These are phyloP conservation scores for Leucophenga montana DNA, from an alignment of 2,888 invertebrate genomes.

Conservation along the genomic window DNA sequence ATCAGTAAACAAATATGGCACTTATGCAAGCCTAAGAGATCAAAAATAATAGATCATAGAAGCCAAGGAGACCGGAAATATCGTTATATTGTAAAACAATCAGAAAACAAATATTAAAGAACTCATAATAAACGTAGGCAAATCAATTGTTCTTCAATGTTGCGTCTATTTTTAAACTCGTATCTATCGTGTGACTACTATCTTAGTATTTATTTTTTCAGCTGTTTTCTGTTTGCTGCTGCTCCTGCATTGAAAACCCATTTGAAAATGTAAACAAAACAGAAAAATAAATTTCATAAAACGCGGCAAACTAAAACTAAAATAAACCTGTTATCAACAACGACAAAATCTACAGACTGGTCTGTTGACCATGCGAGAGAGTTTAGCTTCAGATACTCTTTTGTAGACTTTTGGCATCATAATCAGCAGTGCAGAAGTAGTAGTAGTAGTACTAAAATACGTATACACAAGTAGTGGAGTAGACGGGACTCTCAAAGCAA, in stretches of 20 bases:
- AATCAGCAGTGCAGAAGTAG: not conserved
- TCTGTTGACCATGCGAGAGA: not conserved
- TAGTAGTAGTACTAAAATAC: too few species aligned
- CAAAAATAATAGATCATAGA: too few species aligned
- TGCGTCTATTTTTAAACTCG: not conserved
- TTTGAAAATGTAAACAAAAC: constrained; percentile 21
- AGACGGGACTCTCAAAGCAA: constrained; percentile 2
- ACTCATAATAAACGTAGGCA: too few species aligned
- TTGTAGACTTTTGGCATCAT: not conserved
- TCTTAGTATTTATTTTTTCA: not conserved
- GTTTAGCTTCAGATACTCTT: not conserved
- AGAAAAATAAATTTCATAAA: not conserved
- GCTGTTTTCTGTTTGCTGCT: constrained; percentile 9
- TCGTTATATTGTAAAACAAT: too few species aligned
- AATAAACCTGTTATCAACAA: constrained; percentile 38
- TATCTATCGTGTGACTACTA: not conserved
- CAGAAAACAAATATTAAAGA: too few species aligned
- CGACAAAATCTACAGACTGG: constrained; percentile 26
- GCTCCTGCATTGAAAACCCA: not conserved
- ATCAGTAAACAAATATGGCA: too few species aligned
- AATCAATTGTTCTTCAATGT: too few species aligned
- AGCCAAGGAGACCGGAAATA: too few species aligned
- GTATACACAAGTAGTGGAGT: not conserved
- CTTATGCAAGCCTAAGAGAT: too few species aligned
- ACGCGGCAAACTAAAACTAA: not conserved